A percentile compares a stretch with the other conserved stretches of the same genome.
phyloP scores from a whole-genome alignment of 2,113 vertebrate genomes.

The Grallaria varia region DNA sequence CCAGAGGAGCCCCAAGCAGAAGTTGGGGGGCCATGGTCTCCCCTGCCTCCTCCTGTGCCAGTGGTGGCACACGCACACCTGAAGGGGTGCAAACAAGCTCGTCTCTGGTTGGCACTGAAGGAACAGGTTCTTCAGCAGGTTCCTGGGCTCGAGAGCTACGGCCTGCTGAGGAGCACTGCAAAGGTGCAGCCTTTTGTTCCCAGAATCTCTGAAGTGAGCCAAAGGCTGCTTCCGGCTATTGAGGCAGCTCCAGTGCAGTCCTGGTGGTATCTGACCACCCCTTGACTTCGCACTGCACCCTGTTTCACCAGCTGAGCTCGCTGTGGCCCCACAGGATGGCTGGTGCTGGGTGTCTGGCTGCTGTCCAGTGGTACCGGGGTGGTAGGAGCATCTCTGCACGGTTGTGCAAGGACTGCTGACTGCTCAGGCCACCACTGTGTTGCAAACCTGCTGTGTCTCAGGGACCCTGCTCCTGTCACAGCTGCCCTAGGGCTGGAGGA shows the following conservation, averaged over 20 bases:
- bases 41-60: fast-evolving
- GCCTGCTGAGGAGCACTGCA: fast-evolving
- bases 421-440: neutral
- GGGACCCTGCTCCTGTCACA: neutral
- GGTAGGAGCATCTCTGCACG: neutral
- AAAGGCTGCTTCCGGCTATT: fast-evolving
- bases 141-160: fast-evolving
- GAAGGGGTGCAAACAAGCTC: no score
- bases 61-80: fast-evolving
- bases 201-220: fast-evolving
- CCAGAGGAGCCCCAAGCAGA: neutral
- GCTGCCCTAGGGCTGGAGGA: neutral
- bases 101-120: fast-evolving
- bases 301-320: fast-evolving
- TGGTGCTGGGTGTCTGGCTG: neutral
- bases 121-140: fast-evolving
- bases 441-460: neutral
- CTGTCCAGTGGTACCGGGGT: fast-evolving
- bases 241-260: neutral
- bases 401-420: neutral
- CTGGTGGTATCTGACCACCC: neutral
- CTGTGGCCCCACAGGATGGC: neutral
- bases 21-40: no score
- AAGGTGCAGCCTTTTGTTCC: neutral
- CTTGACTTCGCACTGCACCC: fast-evolving